These are phyloP conservation scores for Pithys albifrons DNA, from an alignment of 2,113 vertebrate genomes.

Conservation along the genomic window DNA sequence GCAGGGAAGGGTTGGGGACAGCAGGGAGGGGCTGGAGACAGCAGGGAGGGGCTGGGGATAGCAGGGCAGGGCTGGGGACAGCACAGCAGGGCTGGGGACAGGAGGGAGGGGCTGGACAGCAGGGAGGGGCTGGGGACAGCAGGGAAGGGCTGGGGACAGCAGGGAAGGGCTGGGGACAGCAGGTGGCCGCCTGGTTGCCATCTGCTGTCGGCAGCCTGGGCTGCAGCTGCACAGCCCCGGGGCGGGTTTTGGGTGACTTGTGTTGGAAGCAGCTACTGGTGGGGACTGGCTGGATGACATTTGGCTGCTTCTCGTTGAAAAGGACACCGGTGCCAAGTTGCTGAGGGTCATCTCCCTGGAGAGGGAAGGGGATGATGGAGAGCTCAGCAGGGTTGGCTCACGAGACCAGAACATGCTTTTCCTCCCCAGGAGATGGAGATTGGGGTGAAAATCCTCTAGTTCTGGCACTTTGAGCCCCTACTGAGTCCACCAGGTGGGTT, in stretches of 20 bases:
- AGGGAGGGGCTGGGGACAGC: background rate
- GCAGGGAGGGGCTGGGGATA: too few species aligned
- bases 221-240: accelerated
- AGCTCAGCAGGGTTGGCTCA: background rate
- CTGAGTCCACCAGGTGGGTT: background rate
- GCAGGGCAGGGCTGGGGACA: too few species aligned
- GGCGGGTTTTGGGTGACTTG: background rate
- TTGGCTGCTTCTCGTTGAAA: background rate
- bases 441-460: background rate
- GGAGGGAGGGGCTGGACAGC: too few species aligned
- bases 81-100: too few species aligned
- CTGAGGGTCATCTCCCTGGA: background rate
- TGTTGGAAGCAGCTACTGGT: constrained; percentile 3
- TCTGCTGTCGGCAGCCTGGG: background rate
- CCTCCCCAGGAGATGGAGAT: accelerated
- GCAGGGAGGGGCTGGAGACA: too few species aligned
- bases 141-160: background rate
- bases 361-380: background rate
- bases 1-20: too few species aligned
- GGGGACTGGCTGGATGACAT: background rate
- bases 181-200: background rate
- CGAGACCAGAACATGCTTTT: accelerated
- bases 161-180: background rate
- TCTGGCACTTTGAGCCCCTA: background rate
- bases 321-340: accelerated